Evolutionary conservation across 2,113 vertebrate species (phyloP).

Genomic region (Rhinoptilus africanus): DNA sequence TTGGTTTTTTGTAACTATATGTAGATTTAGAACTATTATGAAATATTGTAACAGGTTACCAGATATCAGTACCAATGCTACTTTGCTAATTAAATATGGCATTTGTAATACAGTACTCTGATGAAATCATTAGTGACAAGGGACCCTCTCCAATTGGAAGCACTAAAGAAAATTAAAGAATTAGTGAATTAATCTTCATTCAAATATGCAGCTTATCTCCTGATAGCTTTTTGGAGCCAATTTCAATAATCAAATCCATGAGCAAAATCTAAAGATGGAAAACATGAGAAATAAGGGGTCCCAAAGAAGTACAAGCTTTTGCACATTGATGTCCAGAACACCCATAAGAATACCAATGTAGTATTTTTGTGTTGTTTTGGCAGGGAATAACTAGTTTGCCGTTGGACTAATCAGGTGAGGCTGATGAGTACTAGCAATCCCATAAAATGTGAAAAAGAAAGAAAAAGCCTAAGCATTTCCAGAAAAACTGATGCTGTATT

Average conservation of each 20-base stretch:
- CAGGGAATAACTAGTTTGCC: background rate
- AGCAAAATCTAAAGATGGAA: background rate
- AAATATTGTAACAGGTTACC: background rate
- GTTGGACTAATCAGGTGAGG: background rate
- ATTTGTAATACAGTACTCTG: background rate
- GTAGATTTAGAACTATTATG: background rate
- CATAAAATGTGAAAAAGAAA: background rate
- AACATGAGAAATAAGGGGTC: background rate
- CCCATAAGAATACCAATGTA: background rate
- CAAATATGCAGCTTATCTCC: background rate
- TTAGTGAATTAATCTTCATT: background rate
- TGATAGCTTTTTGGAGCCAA: background rate
- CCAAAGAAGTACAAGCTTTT: background rate
- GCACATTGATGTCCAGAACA: background rate
- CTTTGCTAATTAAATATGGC: constrained; percentile 16
- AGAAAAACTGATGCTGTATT: background rate
- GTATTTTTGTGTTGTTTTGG: background rate
- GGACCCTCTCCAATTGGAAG: background rate
- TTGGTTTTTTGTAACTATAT: background rate
- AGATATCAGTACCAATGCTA: background rate
- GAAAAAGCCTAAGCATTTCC: background rate
- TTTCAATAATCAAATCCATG: background rate
- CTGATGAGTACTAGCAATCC: background rate
- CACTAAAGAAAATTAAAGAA: constrained; percentile 1
- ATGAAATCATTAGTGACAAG: background rate